These are phyloP conservation scores for Cyanoramphus novaezelandiae DNA, from an alignment of 2,113 vertebrate species.

Conservation along the genomic window DNA sequence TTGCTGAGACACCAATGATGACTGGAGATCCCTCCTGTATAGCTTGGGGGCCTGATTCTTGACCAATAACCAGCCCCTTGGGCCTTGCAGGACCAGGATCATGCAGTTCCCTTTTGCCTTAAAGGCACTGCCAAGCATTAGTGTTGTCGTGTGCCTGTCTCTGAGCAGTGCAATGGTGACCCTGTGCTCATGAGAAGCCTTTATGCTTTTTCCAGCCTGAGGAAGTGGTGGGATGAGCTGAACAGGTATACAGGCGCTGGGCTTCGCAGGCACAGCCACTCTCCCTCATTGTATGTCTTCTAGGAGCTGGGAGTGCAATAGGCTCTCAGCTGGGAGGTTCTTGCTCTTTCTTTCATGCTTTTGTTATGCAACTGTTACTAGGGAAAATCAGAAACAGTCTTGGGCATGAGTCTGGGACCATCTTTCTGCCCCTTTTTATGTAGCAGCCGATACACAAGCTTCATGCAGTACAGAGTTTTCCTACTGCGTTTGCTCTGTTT, in stretches of 20 bases:
- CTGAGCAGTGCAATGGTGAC: not conserved
- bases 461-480: not conserved
- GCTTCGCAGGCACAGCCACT: not conserved
- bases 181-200: not conserved
- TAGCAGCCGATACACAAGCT: not conserved
- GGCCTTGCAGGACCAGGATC: not conserved
- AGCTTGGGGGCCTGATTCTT: not conserved
- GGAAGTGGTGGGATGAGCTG: not conserved
- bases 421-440: not conserved
- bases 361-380: not conserved
- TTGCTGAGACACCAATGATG: not conserved
- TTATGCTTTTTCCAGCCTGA: not conserved
- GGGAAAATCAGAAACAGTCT: not conserved
- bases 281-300: not conserved
- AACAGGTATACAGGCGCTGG: not conserved
- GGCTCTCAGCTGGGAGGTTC: not conserved
- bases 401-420: not conserved
- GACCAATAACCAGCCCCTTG: rapidly evolving
- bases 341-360: not conserved
- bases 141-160: not conserved
- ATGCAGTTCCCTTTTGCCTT: not conserved
- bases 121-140: not conserved
- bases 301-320: not conserved
- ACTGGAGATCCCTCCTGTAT: not conserved
- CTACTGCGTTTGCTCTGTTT: not conserved